These are phyloP conservation scores for Mactra quadrangularis DNA, from an alignment of 1,140 invertebrate species.

Conservation along the genomic window DNA sequence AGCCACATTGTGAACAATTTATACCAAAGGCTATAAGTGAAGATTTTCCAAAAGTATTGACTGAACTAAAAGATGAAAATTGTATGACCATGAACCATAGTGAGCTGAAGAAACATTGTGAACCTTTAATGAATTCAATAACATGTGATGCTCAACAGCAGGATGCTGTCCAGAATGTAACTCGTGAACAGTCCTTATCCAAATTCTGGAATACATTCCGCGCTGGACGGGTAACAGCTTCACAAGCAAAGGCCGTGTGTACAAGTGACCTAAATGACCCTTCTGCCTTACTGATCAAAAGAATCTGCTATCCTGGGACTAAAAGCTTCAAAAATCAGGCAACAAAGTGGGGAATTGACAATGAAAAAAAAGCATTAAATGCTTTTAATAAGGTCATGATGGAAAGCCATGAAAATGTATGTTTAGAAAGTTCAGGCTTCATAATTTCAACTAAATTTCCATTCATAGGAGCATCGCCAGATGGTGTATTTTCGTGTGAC, in stretches of 20 bases:
- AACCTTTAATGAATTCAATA: neutral
- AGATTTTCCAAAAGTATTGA: too few species aligned
- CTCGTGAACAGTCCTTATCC: too few species aligned
- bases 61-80: too few species aligned
- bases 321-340: neutral
- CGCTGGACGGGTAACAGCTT: too few species aligned
- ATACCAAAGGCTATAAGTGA: conserved; percentile 16
- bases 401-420: neutral
- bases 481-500: conserved; percentile 36
- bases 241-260: too few species aligned
- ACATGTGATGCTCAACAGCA: conserved; percentile 13
- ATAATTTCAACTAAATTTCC: neutral
- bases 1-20: conserved; percentile 27
- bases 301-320: conserved; percentile 8
- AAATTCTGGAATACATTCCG: too few species aligned
- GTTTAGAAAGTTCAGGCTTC: neutral
- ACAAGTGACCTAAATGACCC: neutral
- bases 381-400: neutral
- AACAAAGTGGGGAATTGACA: conserved; percentile 15
- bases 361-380: conserved; percentile 7
- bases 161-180: conserved; percentile 22
- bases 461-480: conserved; percentile 19
- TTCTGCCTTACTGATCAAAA: neutral
- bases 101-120: conserved; percentile 19
- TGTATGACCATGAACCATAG: too few species aligned